A percentile compares a stretch with the other conserved stretches of the same genome.
These are phyloP conservation scores for Brachypodius melanocephalos DNA, from an alignment of 2,113 vertebrate species.

Conservation along the genomic window DNA sequence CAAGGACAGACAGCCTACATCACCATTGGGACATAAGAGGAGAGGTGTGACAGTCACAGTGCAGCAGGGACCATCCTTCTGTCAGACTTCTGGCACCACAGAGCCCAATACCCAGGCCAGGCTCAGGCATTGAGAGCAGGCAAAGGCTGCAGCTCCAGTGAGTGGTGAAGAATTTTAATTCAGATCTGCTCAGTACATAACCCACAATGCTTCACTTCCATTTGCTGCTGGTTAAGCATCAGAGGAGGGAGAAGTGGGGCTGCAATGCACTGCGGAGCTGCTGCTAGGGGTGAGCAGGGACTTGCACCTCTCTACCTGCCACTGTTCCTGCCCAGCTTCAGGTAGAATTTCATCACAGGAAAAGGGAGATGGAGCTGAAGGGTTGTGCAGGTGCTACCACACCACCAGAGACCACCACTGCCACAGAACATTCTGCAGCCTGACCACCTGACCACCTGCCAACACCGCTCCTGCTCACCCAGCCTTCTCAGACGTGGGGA, in stretches of 20 bases:
- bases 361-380: neutral
- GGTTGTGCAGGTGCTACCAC: neutral
- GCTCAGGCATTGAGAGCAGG: neutral
- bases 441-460: neutral
- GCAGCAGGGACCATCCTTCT: neutral
- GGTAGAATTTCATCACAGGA: neutral
- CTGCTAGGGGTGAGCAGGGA: neutral
- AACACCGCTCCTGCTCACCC: neutral
- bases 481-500: neutral
- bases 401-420: accelerated
- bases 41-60: neutral
- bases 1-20: neutral
- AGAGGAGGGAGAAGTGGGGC: neutral
- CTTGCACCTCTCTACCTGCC: neutral
- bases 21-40: accelerated
- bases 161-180: neutral
- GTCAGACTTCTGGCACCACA: neutral
- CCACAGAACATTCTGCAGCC: accelerated
- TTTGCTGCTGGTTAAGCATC: neutral
- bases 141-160: neutral
- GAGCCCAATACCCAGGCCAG: neutral
- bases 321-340: accelerated
- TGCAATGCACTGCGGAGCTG: neutral
- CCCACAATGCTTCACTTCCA: neutral
- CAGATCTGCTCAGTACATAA: neutral